Conservation (phyloP, 1,140 invertebrate species). For the Drosophila pandora region DNA sequence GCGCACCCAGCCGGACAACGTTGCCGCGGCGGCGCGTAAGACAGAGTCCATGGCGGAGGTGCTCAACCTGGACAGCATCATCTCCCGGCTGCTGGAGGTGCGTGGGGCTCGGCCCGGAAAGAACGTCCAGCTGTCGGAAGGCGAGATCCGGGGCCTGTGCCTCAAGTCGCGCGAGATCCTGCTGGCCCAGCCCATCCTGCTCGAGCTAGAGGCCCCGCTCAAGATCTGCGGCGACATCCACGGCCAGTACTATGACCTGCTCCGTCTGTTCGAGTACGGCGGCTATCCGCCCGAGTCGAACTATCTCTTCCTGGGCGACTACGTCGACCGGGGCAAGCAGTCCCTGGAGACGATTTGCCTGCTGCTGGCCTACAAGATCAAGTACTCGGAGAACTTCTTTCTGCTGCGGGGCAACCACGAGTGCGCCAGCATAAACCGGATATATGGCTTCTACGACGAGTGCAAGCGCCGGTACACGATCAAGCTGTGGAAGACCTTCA, state of each 20-base stretch:
- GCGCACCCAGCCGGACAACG: slow-evolving; percentile 1
- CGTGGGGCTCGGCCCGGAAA: slow-evolving; percentile 97
- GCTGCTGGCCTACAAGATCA: slow-evolving; percentile 97
- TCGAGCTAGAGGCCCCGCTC: slow-evolving; percentile 98
- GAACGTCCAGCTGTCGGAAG: slow-evolving; percentile 97
- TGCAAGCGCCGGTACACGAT: slow-evolving; percentile 98
- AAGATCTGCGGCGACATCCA: slow-evolving; percentile 99
- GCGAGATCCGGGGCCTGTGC: slow-evolving; percentile 97
- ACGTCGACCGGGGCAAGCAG: slow-evolving; percentile 93
- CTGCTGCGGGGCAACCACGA: slow-evolving; percentile 92
- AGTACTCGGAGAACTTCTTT: slow-evolving; percentile 95
- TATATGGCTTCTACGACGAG: slow-evolving; percentile 97
- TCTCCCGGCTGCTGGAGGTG: slow-evolving; percentile 83
- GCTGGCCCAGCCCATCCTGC: slow-evolving; percentile 97
- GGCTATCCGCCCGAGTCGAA: slow-evolving; percentile 99
- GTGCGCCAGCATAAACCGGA: slow-evolving; percentile 96
- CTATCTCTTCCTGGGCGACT: slow-evolving; percentile 97
- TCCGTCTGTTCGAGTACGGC: slow-evolving; percentile 99
- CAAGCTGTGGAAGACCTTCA: slow-evolving; percentile 99
- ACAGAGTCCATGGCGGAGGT: slow-evolving; percentile 48
- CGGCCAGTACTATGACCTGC: slow-evolving; percentile 98
- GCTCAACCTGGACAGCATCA: slow-evolving; percentile 60
- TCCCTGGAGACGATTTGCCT: slow-evolving; percentile 95
- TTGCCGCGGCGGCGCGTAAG: slow-evolving; percentile 9
- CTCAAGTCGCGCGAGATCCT: slow-evolving; percentile 99